Base-by-base conservation (phyloP, 1,140 invertebrate species). In the Cyphomyrmex costatus region DNA sequence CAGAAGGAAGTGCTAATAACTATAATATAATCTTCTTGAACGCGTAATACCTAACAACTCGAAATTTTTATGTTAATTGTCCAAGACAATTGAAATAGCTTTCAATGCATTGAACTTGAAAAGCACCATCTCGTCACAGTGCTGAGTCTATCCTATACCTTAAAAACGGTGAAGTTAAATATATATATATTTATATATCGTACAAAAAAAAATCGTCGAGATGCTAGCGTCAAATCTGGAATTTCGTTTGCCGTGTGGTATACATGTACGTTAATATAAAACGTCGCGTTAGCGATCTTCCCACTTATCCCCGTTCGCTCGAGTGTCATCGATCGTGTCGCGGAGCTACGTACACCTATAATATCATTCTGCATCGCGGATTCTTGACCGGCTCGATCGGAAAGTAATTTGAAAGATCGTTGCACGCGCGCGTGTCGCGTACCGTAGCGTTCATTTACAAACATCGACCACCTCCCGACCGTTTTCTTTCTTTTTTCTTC, bases 381-480 rank as follows among this genome's bases (percentile, higher is more conserved):
- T 58, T 65, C 63, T 71, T 86, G 76, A 71, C 51, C 53, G 60
- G 56, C 42, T 60, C 56, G 80, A 83, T 61, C 58, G 70, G 53
- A 83, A 83, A 74, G 79, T 74, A 83, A 83, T 83, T 83, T 74
- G 49, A 83, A 83, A 49, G 79, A 74, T 83, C 79, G 53, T 74
- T 53, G 33, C 66, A 33, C 51, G 24, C 36, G 63, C 78, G 46
- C 49, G 36, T 56, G 21, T 46, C 66, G 60, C 36, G 21, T 82
- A 36, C 30, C 36, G 68, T 61, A 74, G 61, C 79, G 79, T 68
- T 92, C 90, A 92, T 92, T 92, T 93, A 93, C 91, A 93, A 93
- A 92, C 92, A 88, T 92, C 92, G 90, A 84, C 73, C 89, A 85
- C 76, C 87, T 90, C 92, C 86, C 77, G 92, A 91, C 91, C 78